Conservation (phyloP, 2,888 invertebrate species). For the Resseliella maxima region DNA sequence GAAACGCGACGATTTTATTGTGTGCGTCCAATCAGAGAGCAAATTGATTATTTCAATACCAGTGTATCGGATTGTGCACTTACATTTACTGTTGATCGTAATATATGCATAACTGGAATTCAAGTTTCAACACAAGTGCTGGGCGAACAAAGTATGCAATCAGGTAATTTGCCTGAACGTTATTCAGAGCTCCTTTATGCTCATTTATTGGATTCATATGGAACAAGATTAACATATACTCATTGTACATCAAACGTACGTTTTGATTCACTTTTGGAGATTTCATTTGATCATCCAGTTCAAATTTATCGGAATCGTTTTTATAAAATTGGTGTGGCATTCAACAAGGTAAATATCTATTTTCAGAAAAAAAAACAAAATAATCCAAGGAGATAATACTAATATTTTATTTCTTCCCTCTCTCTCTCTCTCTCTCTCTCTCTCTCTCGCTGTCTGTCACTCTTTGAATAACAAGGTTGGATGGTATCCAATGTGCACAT, state of each 20-base stretch:
- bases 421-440: too few relatives aligned
- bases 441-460: too few relatives aligned
- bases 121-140: conserved; percentile 80
- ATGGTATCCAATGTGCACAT: conserved; percentile 83
- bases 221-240: conserved; percentile 82
- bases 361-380: too few relatives aligned
- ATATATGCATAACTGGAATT: conserved; percentile 77
- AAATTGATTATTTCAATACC: conserved; percentile 80
- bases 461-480: too few relatives aligned
- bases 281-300: conserved; percentile 83
- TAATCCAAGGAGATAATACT: too few relatives aligned
- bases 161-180: conserved; percentile 60
- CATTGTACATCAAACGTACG: conserved; percentile 83
- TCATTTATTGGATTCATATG: conserved; percentile 82
- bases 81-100: conserved; percentile 83
- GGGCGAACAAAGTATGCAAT: conserved; percentile 62
- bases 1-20: conserved; percentile 76
- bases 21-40: conserved; percentile 74
- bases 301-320: conserved; percentile 77
- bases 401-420: too few relatives aligned
- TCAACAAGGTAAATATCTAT: too few relatives aligned
- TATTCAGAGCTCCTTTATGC: conserved; percentile 86
- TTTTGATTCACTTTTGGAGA: conserved; percentile 80
- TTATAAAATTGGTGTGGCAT: conserved; percentile 84
- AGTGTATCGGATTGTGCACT: conserved; percentile 80